These are phyloP conservation scores for Fragum whitleyi DNA, from an alignment of 2,888 invertebrate species.

Conservation along the genomic window DNA sequence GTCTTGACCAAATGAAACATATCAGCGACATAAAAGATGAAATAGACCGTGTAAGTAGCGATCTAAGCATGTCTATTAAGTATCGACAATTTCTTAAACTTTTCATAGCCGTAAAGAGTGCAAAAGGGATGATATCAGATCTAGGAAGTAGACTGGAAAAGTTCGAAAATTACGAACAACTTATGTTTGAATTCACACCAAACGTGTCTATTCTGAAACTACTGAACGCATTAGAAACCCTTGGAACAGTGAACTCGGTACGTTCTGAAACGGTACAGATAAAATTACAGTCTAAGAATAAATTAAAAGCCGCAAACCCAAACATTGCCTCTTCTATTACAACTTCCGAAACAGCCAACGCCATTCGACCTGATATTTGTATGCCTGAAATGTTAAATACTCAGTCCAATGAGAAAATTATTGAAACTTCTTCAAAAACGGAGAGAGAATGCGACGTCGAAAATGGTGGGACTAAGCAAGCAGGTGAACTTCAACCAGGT, in stretches of 20 bases:
- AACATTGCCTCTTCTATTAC: too few relatives aligned
- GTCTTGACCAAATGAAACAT: neutral
- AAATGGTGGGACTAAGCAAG: too few relatives aligned
- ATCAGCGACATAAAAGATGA: neutral
- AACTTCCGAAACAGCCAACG: too few relatives aligned
- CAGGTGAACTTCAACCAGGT: too few relatives aligned
- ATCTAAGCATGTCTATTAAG: constrained; percentile 9
- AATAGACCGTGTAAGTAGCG: neutral
- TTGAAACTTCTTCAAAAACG: too few relatives aligned
- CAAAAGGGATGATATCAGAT: neutral
- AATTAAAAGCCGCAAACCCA: too few relatives aligned
- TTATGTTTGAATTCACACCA: constrained; percentile 2
- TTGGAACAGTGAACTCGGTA: constrained; percentile 3
- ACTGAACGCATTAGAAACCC: constrained; percentile 13
- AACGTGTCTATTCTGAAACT: constrained; percentile 17
- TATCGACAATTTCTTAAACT: constrained; percentile 19
- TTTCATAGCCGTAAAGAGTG: constrained; percentile 12
- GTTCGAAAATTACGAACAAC: neutral
- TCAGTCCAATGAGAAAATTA: too few relatives aligned
- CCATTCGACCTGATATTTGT: too few relatives aligned
- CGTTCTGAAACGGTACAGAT: neutral
- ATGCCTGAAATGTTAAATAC: too few relatives aligned
- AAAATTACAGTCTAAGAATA: neutral
- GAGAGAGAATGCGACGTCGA: too few relatives aligned
- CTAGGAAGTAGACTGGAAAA: neutral